These are phyloP conservation scores for Pagrus major DNA, from an alignment of 2,113 vertebrate species.

Conservation along the genomic window DNA sequence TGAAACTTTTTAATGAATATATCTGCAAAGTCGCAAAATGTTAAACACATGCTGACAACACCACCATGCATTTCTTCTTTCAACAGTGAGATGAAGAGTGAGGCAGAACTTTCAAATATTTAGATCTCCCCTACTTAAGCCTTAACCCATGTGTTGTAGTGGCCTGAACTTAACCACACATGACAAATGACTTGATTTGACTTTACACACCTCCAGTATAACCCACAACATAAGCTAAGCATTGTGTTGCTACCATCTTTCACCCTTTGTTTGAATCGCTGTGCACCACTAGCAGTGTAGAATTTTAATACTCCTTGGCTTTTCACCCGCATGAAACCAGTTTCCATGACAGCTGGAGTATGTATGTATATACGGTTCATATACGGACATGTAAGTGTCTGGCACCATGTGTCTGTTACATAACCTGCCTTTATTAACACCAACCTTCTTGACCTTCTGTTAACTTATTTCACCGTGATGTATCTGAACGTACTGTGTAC, in stretches of 20 bases:
- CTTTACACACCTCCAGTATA: neutral
- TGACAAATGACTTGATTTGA: neutral
- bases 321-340: neutral
- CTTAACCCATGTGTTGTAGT: neutral
- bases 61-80: neutral
- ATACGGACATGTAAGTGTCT: neutral
- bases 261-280: neutral
- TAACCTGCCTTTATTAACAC: neutral
- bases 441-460: neutral
- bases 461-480: neutral
- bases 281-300: too few relatives aligned
- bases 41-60: neutral
- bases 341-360: slow-evolving; percentile 9
- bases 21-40: neutral
- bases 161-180: too few relatives aligned
- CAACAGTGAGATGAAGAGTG: neutral
- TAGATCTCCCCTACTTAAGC: neutral
- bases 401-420: neutral
- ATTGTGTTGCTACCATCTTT: neutral
- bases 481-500: neutral
- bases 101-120: neutral
- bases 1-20: neutral
- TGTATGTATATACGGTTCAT: neutral
- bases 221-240: too few relatives aligned
- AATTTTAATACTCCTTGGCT: neutral